Evolutionary conservation across 2,113 vertebrate genomes (phyloP).

Genomic region (Hydropotes inermis): DNA sequence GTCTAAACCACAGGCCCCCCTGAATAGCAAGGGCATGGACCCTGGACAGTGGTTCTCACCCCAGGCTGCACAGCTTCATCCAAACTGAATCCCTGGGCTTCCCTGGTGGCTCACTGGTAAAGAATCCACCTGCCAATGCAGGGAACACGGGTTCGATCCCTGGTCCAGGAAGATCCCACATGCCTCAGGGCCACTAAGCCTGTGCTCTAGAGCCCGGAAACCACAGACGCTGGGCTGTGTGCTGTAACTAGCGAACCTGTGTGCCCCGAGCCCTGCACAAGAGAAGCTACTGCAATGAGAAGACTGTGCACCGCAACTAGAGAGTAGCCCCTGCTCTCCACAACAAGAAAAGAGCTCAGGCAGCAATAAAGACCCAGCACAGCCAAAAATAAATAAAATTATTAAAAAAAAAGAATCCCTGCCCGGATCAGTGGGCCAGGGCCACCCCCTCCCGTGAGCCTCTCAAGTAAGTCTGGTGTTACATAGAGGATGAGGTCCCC

Average conservation of each 20-base stretch:
- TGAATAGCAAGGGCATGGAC: not conserved
- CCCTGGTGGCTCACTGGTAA: not conserved
- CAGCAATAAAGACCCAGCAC: not conserved
- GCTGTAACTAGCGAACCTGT: not conserved
- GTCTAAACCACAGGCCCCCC: too few species aligned
- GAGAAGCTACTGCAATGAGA: not conserved
- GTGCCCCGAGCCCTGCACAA: not conserved
- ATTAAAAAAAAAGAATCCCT: too few species aligned
- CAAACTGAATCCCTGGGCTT: not conserved
- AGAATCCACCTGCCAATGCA: not conserved
- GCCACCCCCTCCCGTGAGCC: accelerated
- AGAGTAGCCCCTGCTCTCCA: accelerated
- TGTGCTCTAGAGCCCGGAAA: not conserved
- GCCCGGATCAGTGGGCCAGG: not conserved
- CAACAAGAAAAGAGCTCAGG: not conserved
- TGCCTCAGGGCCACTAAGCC: not conserved
- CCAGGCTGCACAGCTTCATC: not conserved
- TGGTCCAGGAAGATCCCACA: not conserved
- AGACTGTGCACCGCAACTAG: accelerated
- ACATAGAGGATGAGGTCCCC: accelerated
- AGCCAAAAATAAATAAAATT: not conserved
- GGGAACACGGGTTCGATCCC: not conserved
- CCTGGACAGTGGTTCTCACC: too few species aligned
- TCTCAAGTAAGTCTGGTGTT: accelerated
- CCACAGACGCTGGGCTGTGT: not conserved